These are phyloP conservation scores for Lochmaea crataegi DNA, from an alignment of 2,888 invertebrate species.

Conservation along the genomic window DNA sequence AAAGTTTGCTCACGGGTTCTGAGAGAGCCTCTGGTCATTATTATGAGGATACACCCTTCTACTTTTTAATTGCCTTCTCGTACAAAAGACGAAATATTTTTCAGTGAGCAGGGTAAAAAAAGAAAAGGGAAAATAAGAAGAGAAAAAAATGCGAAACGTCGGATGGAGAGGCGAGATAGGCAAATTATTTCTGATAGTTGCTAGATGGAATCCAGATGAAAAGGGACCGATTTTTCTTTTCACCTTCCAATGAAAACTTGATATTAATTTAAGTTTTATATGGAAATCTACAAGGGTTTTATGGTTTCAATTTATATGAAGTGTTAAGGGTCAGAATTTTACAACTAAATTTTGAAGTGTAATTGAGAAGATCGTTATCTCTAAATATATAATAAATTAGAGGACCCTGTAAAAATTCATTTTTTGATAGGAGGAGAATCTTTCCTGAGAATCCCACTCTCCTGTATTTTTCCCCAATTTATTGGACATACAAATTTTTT, in stretches of 20 bases:
- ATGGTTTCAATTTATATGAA: too few relatives aligned
- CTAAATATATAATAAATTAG: too few relatives aligned
- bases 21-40: slow-evolving; percentile 30
- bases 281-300: too few relatives aligned
- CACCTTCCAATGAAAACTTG: slow-evolving; percentile 21
- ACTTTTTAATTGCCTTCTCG: slow-evolving; percentile 31
- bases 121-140: slow-evolving; percentile 11
- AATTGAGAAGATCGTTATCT: too few relatives aligned
- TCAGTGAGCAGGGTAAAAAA: slow-evolving; percentile 18
- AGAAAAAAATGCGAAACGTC: slow-evolving; percentile 13
- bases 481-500: too few relatives aligned
- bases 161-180: slow-evolving; percentile 37
- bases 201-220: slow-evolving; percentile 22
- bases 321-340: too few relatives aligned
- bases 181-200: slow-evolving; percentile 37
- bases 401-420: too few relatives aligned
- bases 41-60: slow-evolving; percentile 17
- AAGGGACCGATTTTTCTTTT: slow-evolving; percentile 12
- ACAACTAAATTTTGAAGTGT: too few relatives aligned
- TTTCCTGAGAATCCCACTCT: too few relatives aligned
- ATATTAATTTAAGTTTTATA: not conserved
- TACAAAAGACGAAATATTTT: slow-evolving; percentile 24
- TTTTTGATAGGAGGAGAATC: too few relatives aligned
- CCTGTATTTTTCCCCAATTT: too few relatives aligned
- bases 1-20: slow-evolving; percentile 26